phyloP scores from a whole-genome alignment of 30 jellyfish, hydroid and myxozoan genomes.

The Catostylus mosaicus region DNA sequence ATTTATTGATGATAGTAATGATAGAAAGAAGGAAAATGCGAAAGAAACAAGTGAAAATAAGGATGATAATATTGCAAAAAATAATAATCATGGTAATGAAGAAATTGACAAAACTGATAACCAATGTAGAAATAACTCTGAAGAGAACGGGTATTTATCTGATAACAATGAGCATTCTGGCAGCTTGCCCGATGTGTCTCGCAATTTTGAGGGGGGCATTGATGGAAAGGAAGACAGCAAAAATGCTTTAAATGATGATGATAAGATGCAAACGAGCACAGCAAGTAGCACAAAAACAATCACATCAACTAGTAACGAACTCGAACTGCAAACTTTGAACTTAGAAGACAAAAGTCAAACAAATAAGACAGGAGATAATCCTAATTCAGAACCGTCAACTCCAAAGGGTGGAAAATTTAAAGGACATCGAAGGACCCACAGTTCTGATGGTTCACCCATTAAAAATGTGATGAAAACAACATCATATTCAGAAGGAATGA shows the following conservation, averaged over 20 bases:
- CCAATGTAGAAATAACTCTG: background rate
- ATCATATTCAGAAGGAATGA: slow-evolving; percentile 59
- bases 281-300: slow-evolving; percentile 76
- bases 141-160: background rate
- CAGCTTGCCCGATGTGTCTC: background rate
- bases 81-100: slow-evolving; percentile 5
- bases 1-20: background rate
- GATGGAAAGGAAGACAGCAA: background rate
- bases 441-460: slow-evolving; percentile 65
- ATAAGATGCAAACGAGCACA: slow-evolving; percentile 47
- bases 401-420: slow-evolving; percentile 50
- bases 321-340: background rate
- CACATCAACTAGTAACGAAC: slow-evolving; percentile 15
- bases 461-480: slow-evolving; percentile 47
- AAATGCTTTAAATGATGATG: background rate
- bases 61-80: background rate
- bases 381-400: slow-evolving; percentile 66
- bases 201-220: background rate
- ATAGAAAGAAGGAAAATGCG: background rate
- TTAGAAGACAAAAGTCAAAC: slow-evolving; percentile 17
- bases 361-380: slow-evolving; percentile 35
- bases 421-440: slow-evolving; percentile 72
- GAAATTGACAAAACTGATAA: background rate
- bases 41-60: background rate
- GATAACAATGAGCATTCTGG: background rate